Base-by-base conservation (phyloP, 2,113 vertebrate genomes). In the Nothobranchius kuhntae region DNA sequence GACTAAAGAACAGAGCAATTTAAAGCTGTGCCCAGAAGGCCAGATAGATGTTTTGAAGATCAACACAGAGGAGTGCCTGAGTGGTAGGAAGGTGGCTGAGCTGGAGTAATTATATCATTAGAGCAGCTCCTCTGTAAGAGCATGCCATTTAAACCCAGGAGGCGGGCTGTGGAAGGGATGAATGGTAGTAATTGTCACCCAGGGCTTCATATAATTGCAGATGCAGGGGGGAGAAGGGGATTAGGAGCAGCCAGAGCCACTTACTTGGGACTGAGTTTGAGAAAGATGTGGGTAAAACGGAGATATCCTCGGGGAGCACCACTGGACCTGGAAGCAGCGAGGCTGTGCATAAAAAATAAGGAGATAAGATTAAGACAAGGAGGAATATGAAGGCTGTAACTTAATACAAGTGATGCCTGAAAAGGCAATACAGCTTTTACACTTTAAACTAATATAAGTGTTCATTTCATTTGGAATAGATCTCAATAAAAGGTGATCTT, bases 111-210 rank as follows among this genome's bases (percentile, higher is more conserved):
- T 83, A 89, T 87, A 88, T 87, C 80, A 89, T 90, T 87, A 89
- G 85, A 83, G 71, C 48, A 79, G 75, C 72, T 88, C 60, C 71
- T 84, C 81, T 85, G 58, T 83, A 80, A 78, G 81, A 83, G 81
- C 72, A 77, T 85, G 87, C 88, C 85, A 89, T 86, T 90, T 88
- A 73, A 81, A 84, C 55, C 78, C 82, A 69, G 71, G 85, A 64
- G 86, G 87, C 63, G 80, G 84, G 84, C 52, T 36, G 35, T 68
- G 73, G 77, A 72, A 21, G 71, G 81, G 81, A 82, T 83, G 86
- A 83, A 85, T 85, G 80, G 53, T 75, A 52, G 81, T 90, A 91
- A 91, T 90, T 91, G 89, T 90, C 88, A 90, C 89, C 84, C 77
- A 76, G 81, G 89, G 86, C 84, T 69, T 70, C 57, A 54, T 67